Conservation (phyloP, 1,140 invertebrate genomes). For the Metopolophium dirhodum region DNA sequence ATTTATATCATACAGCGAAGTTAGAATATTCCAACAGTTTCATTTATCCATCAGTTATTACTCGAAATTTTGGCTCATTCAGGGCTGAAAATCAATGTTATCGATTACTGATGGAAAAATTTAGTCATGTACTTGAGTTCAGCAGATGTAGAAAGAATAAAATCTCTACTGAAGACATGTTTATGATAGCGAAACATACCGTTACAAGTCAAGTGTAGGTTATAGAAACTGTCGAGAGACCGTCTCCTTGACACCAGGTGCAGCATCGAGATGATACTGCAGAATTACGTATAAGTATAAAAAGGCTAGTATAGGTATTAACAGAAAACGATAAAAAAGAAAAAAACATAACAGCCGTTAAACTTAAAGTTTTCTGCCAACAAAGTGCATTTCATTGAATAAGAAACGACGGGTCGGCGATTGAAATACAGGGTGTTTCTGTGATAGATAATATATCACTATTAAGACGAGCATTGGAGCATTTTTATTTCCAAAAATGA, state of each 20-base stretch:
- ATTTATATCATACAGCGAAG: neutral
- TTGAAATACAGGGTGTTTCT: neutral
- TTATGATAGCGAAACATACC: too few species aligned
- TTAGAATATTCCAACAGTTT: rapidly evolving
- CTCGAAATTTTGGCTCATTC: too few species aligned
- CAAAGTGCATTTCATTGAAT: neutral
- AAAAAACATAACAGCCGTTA: neutral
- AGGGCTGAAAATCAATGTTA: neutral
- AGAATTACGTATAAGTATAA: neutral
- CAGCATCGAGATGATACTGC: neutral
- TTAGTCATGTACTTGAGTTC: neutral
- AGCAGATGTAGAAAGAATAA: neutral
- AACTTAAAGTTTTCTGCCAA: neutral
- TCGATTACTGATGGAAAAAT: neutral
- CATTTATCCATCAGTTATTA: neutral
- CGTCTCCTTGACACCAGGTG: neutral
- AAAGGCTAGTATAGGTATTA: neutral
- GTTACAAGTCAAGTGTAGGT: neutral
- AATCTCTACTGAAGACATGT: neutral
- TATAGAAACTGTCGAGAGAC: neutral
- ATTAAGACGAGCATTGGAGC: neutral
- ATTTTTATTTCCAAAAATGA: neutral
- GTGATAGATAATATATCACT: neutral
- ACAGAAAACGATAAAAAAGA: neutral
- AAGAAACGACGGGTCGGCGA: neutral